These are phyloP conservation scores for Ovis canadensis DNA, from an alignment of 2,113 vertebrate genomes.

Conservation along the genomic window DNA sequence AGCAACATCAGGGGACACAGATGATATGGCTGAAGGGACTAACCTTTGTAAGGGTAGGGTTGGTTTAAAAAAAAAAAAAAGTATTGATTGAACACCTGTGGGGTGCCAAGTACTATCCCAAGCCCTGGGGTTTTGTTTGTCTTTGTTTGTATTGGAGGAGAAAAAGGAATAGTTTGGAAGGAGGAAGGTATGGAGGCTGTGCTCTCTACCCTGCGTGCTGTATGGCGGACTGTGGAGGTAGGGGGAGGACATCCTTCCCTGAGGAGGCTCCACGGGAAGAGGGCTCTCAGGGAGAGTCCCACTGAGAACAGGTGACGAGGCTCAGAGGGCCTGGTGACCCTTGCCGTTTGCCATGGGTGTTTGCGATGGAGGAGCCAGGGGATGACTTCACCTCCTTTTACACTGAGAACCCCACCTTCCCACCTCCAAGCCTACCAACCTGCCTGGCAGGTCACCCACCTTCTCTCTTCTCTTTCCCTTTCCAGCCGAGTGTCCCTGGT, in stretches of 20 bases:
- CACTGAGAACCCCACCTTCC: not conserved
- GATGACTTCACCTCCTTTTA: not conserved
- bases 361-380: not conserved
- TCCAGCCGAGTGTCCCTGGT: not conserved
- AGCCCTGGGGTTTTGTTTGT: not conserved
- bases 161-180: not conserved
- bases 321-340: no score
- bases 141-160: not conserved
- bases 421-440: not conserved
- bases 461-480: not conserved
- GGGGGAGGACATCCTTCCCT: not conserved
- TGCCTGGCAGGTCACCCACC: not conserved
- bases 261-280: not conserved
- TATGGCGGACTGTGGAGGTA: fast-evolving
- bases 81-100: not conserved
- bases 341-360: not conserved
- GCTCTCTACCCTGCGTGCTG: not conserved
- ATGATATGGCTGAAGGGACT: not conserved
- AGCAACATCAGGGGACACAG: not conserved
- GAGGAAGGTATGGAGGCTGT: not conserved
- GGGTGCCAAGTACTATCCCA: not conserved
- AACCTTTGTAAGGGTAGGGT: not conserved
- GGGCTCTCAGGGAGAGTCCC: not conserved
- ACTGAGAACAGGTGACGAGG: not conserved
- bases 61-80: not conserved